These are phyloP conservation scores for Clistopyga incitator DNA, from an alignment of 2,888 invertebrate species.

Conservation along the genomic window DNA sequence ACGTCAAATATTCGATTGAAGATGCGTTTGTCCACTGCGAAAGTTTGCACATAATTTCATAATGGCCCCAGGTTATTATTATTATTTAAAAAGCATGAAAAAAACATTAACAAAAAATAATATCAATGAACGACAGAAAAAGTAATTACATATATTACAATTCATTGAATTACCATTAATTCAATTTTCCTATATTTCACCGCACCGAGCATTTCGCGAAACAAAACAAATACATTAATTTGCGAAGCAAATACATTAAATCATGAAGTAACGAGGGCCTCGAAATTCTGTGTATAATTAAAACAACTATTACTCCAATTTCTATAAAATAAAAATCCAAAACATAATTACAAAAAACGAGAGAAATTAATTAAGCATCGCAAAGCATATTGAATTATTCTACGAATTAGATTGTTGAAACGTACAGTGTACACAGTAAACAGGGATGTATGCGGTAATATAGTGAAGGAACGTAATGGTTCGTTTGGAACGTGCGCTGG, in stretches of 20 bases:
- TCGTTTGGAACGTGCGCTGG: conserved; percentile 64
- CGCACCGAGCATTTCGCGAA: no score
- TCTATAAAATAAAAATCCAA: background rate
- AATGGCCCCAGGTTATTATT: no score
- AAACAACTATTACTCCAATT: background rate
- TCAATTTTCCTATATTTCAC: no score
- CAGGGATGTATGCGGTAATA: conserved; percentile 59
- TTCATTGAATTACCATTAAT: no score
- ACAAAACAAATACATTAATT: background rate
- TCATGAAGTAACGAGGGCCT: background rate
- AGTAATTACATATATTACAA: no score
- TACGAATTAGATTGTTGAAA: conserved; percentile 49
- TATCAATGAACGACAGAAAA: no score
- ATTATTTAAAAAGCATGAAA: no score
- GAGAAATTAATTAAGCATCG: conserved; percentile 6
- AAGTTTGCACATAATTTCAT: no score
- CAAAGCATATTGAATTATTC: conserved; percentile 52
- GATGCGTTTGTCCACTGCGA: no score
- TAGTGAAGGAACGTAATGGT: conserved; percentile 66
- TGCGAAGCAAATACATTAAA: background rate
- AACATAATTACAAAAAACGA: background rate
- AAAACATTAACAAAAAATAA: no score
- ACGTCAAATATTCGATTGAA: no score
- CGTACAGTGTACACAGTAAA: conserved; percentile 41
- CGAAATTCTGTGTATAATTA: background rate